phyloP scores from a whole-genome alignment of 1,140 invertebrate species.

The Mylabris phalerata region DNA sequence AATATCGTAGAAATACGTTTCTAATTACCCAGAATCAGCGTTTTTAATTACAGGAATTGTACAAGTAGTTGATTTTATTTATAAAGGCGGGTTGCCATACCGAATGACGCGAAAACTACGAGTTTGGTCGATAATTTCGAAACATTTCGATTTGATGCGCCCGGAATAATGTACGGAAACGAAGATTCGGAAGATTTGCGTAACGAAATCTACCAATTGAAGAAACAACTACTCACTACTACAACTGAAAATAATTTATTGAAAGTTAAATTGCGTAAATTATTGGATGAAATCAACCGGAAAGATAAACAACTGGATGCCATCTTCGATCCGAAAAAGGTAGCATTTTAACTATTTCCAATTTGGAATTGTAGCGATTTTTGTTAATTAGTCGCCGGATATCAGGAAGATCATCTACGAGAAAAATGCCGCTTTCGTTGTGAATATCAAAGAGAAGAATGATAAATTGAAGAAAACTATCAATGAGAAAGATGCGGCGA shows the following conservation, averaged over 20 bases:
- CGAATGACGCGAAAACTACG: too few species aligned
- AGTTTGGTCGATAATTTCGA: too few species aligned
- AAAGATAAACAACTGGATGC: slow-evolving; percentile 33
- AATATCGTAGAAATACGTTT: too few species aligned
- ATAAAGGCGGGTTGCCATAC: too few species aligned
- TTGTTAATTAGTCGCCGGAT: neutral
- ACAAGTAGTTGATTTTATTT: too few species aligned
- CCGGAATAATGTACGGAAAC: too few species aligned
- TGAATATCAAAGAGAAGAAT: slow-evolving; percentile 13
- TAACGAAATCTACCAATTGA: slow-evolving; percentile 31
- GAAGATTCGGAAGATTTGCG: slow-evolving; percentile 25
- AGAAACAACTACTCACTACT: slow-evolving; percentile 27
- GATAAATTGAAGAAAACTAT: slow-evolving; percentile 6
- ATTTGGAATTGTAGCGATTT: neutral
- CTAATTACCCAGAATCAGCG: too few species aligned
- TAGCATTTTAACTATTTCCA: neutral
- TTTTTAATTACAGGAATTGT: too few species aligned
- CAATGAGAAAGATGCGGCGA: slow-evolving; percentile 1
- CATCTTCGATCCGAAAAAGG: slow-evolving; percentile 13
- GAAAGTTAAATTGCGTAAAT: slow-evolving; percentile 33
- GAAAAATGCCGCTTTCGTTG: slow-evolving; percentile 3
- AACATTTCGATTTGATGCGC: too few species aligned
- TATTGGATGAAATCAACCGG: slow-evolving; percentile 31
- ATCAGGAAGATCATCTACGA: slow-evolving; percentile 8
- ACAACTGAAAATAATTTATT: slow-evolving; percentile 34